Evolutionary conservation across 2,797 vertebrate species (phyloP).

Genomic region (Melanotaenia maccullochi): DNA sequence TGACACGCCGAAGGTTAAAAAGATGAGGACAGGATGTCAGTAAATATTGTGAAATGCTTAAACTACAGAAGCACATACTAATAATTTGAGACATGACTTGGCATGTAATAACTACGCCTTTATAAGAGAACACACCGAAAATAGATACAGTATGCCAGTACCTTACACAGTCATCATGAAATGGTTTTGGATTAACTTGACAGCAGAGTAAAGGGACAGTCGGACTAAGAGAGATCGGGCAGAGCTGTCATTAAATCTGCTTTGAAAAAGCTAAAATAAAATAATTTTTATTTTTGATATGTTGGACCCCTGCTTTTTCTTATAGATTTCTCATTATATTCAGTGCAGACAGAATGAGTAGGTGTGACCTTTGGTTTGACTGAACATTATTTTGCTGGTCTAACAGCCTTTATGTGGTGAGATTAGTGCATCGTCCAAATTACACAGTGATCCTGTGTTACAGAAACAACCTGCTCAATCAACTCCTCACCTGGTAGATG

Average conservation of each 20-base stretch:
- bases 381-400: background rate
- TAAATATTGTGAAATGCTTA: background rate
- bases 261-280: background rate
- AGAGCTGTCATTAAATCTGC: background rate
- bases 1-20: background rate
- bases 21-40: background rate
- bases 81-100: too few relatives aligned
- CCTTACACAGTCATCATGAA: background rate
- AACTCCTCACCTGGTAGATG: constrained; percentile 82
- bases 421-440: background rate
- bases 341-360: background rate
- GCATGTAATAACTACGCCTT: too few relatives aligned
- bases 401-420: background rate
- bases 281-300: background rate
- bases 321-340: background rate
- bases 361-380: background rate
- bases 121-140: background rate
- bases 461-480: background rate
- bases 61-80: background rate
- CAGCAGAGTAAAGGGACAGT: background rate
- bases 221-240: background rate
- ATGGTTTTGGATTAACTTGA: background rate
- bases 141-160: background rate
- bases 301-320: background rate
- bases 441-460: background rate